Percentiles rank a stretch among this genome's conserved stretches.
phyloP scores from a whole-genome alignment of 2,888 invertebrate genomes.

The Noctuana brunneofusca region DNA sequence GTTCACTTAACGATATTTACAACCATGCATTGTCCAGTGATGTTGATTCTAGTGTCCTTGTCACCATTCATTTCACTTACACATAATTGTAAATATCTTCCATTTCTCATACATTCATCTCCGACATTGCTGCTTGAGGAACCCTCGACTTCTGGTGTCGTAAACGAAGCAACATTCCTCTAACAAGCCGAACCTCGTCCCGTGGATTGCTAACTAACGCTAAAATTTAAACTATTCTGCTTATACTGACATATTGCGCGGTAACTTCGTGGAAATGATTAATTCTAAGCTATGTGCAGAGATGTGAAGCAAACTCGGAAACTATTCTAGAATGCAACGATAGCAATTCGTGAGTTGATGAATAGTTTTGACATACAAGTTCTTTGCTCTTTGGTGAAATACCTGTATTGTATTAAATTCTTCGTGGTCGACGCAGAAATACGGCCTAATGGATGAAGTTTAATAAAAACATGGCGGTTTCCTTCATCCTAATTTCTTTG shows the following conservation, averaged over 20 bases:
- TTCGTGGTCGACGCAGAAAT: neutral
- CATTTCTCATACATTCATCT: slow-evolving; percentile 93
- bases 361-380: too few species aligned
- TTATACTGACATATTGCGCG: slow-evolving; percentile 10
- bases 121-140: slow-evolving; percentile 92
- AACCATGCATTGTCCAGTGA: slow-evolving; percentile 71
- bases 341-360: too few species aligned
- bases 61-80: slow-evolving; percentile 65
- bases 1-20: slow-evolving; percentile 69
- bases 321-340: neutral
- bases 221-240: slow-evolving; percentile 5
- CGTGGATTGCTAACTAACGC: neutral
- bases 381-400: too few species aligned
- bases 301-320: neutral
- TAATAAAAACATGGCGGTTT: neutral
- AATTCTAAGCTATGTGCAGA: neutral
- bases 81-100: slow-evolving; percentile 83
- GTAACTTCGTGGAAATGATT: neutral
- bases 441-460: neutral
- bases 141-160: slow-evolving; percentile 81
- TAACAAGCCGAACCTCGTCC: neutral
- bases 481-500: neutral
- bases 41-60: slow-evolving; percentile 48
- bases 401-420: too few species aligned
- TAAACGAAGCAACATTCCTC: slow-evolving; percentile 15